Evolutionary conservation across 2,888 invertebrate species (phyloP).

Genomic region (Cacoxenus indagator): DNA sequence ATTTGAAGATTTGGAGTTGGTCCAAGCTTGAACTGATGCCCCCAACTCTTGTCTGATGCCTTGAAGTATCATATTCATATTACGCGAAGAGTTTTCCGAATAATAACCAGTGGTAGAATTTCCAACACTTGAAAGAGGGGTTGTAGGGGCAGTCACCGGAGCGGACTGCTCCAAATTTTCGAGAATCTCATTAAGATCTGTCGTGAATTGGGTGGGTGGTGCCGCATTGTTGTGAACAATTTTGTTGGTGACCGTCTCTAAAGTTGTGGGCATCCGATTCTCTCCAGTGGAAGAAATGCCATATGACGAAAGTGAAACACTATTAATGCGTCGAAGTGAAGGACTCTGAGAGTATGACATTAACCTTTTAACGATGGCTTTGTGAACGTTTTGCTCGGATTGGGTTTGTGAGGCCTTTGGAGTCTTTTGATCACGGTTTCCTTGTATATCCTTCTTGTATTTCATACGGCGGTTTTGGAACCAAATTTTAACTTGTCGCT

Average conservation of each 20-base stretch:
- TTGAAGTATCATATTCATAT: conserved; percentile 48
- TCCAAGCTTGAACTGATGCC: conserved; percentile 55
- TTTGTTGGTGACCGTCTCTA: background rate
- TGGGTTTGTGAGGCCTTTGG: conserved; percentile 44
- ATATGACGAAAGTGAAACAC: conserved; percentile 9
- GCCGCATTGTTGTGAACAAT: background rate
- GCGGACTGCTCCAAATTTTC: conserved; percentile 28
- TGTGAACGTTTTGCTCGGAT: conserved; percentile 54
- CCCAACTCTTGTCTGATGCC: conserved; percentile 55
- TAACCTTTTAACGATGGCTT: conserved; percentile 55
- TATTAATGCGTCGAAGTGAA: conserved; percentile 13
- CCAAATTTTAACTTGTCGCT: conserved; percentile 90
- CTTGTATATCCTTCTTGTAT: conserved; percentile 73
- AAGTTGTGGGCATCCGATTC: background rate
- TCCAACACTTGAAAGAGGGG: background rate
- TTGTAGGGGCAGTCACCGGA: background rate
- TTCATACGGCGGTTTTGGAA: conserved; percentile 87
- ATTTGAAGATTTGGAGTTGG: conserved; percentile 39
- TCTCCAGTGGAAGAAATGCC: background rate
- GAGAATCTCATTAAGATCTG: conserved; percentile 35
- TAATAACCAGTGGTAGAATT: background rate
- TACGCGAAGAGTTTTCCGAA: conserved; percentile 49
- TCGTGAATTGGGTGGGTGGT: conserved; percentile 13
- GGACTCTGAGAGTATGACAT: conserved; percentile 61
- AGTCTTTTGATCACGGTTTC: conserved; percentile 47